A percentile compares a stretch with the other conserved stretches of the same genome.
These are phyloP conservation scores for Argyresthia goedartella DNA, from an alignment of 2,888 invertebrate species.

Conservation along the genomic window DNA sequence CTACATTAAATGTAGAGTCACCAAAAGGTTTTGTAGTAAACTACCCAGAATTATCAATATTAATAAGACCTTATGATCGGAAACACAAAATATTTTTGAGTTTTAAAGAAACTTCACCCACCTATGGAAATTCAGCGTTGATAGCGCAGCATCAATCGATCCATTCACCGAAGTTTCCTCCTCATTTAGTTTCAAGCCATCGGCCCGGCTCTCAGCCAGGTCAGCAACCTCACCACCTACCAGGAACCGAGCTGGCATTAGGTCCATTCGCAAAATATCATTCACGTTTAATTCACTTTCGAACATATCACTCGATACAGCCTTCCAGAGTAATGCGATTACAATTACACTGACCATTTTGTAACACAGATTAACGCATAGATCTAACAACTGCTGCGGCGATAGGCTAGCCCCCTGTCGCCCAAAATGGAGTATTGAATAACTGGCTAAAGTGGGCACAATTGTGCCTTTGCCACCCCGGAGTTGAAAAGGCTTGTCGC, in stretches of 20 bases:
- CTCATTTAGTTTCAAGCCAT: slow-evolving; percentile 5
- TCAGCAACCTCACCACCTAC: slow-evolving; percentile 38
- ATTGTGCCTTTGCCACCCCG: too few species aligned
- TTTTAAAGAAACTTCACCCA: too few species aligned
- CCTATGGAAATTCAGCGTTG: slow-evolving; percentile 79
- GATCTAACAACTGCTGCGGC: neutral
- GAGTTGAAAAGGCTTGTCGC: too few species aligned
- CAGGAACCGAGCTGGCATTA: slow-evolving; percentile 77
- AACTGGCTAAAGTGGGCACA: too few species aligned
- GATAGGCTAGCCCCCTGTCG: too few species aligned
- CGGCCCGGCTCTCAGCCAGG: slow-evolving; percentile 18
- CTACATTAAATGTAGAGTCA: too few species aligned
- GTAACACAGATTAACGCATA: neutral
- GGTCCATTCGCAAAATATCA: slow-evolving; percentile 77
- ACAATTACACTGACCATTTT: neutral
- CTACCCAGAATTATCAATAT: too few species aligned
- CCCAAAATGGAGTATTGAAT: too few species aligned
- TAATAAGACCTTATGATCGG: too few species aligned
- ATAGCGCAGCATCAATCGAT: slow-evolving; percentile 72
- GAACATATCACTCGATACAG: slow-evolving; percentile 19
- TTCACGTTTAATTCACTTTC: slow-evolving; percentile 67
- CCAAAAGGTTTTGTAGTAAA: too few species aligned
- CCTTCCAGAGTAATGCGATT: slow-evolving; percentile 2
- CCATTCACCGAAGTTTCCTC: slow-evolving; percentile 57
- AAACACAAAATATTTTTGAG: too few species aligned